Evolutionary conservation across 2,113 vertebrate genomes (phyloP), one percentile per base, ranked within the genome.

Genomic region (Desmodus rotundus): DNA sequence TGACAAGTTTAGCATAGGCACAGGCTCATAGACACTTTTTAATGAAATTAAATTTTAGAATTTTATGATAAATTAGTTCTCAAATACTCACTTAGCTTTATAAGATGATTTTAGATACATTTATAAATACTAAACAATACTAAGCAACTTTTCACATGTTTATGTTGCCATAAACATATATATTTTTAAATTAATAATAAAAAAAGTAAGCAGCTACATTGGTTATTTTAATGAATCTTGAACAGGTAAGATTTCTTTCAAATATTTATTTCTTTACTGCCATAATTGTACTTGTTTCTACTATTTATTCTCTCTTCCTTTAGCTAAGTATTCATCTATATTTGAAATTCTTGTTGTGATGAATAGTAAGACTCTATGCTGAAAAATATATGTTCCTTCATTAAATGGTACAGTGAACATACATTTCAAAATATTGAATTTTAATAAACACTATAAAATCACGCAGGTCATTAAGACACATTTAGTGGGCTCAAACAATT

Each of bases 291-390:
- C 6, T 95, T 33, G 86, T 70, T 86, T 93, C 43, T 83, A 73
- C 47, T 63, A 89, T 85, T 87, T 93, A n/a, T 45, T 67, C 9
- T 93, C 0, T 22, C 16, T 95, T 45, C 19, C 45, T 76, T 38
- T 47, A 77, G 11, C 0, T 7, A 52, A 65, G 5, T 52, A 43
- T 65, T 94, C 74, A 81, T 82, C 61, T 74, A 43, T 61, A 72
- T 63, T 67, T 54, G 24, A 83, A 65, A 97, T 20, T 77, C 4
- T 16, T 67, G 1, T 70, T 91, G 47, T 90, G 80, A 96, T 95
- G 96, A 95, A 92, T 68, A 94, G 96, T 68, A 45, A 91, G 15
- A 78, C 50, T 58, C 58, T 80, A 11, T 88, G 26, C 52, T 94
- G 74, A 83, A 52, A 88, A 50, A 8, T 68, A 45, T 13, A 56